Percentiles rank a stretch among this genome's conserved stretches.
phyloP scores from a whole-genome alignment of 2,888 invertebrate genomes.

The Chrysopilus asiliformis region DNA sequence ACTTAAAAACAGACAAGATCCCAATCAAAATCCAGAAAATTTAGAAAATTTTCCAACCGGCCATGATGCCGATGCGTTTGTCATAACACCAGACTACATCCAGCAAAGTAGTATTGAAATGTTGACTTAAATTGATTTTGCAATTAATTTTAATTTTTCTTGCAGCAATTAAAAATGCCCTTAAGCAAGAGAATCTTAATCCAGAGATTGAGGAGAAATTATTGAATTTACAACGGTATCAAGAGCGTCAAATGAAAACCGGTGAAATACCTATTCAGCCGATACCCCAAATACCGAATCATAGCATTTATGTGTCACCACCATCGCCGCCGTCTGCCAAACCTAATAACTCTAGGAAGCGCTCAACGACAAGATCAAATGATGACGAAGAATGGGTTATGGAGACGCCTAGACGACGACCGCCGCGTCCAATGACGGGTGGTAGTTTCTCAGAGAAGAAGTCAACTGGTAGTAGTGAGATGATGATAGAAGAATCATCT shows the following conservation, averaged over 20 bases:
- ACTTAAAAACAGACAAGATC: constrained; percentile 8
- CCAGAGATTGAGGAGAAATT: constrained; percentile 89
- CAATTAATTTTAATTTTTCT: constrained; percentile 12
- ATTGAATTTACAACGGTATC: constrained; percentile 72
- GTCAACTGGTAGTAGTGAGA: not conserved
- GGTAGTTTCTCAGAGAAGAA: constrained; percentile 6
- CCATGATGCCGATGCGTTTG: constrained; percentile 43
- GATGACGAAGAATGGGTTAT: constrained; percentile 31
- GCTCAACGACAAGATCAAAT: constrained; percentile 10
- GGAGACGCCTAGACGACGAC: constrained; percentile 28
- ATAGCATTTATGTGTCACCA: constrained; percentile 4
- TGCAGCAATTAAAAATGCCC: constrained; percentile 80
- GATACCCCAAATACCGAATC: not conserved
- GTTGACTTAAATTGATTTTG: not conserved
- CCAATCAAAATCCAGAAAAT: constrained; percentile 10
- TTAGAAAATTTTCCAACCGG: constrained; percentile 10
- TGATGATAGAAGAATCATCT: not conserved
- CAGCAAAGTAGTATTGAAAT: constrained; percentile 73
- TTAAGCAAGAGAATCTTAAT: constrained; percentile 80
- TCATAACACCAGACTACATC: constrained; percentile 82
- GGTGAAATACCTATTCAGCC: not conserved
- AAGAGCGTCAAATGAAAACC: constrained; percentile 59
- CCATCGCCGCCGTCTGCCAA: constrained; percentile 10
- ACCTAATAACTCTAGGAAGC: constrained; percentile 7
- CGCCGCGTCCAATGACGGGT: constrained; percentile 5